These are phyloP conservation scores for Oryctes rhinoceros DNA, from an alignment of 1,140 invertebrate genomes.

Conservation along the genomic window DNA sequence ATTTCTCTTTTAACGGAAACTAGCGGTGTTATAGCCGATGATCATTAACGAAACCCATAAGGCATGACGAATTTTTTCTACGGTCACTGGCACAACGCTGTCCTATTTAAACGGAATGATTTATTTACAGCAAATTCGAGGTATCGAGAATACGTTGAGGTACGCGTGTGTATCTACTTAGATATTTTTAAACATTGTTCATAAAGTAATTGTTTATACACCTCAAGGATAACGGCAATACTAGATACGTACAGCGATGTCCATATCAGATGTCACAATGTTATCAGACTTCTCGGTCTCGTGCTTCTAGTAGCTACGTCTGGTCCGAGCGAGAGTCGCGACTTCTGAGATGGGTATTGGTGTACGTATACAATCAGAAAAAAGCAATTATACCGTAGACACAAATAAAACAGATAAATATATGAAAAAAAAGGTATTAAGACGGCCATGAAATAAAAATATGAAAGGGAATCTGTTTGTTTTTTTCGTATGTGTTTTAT, in stretches of 20 bases:
- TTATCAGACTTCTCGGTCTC: too few relatives aligned
- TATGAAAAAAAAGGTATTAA: not conserved
- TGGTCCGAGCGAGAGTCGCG: too few relatives aligned
- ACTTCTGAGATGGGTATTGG: too few relatives aligned
- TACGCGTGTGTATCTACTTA: not conserved
- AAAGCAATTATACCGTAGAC: constrained; percentile 9
- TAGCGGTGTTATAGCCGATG: not conserved
- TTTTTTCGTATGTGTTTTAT: too few relatives aligned
- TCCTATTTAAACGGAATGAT: constrained; percentile 11
- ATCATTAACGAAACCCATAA: not conserved
- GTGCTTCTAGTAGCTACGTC: too few relatives aligned
- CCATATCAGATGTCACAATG: not conserved
- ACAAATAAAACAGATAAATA: constrained; percentile 7
- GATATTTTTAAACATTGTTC: not conserved
- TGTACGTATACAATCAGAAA: not conserved
- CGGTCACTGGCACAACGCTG: constrained; percentile 7
- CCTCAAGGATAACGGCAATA: constrained; percentile 16
- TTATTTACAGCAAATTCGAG: not conserved
- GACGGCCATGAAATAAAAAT: not conserved
- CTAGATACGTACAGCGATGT: not conserved
- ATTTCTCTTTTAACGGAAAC: constrained; percentile 19
- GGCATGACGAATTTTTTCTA: constrained; percentile 21
- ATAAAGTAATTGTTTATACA: not conserved
- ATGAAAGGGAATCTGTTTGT: too few relatives aligned
- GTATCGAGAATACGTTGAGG: not conserved